Conservation (phyloP, 2,113 vertebrate species). For the Piprites chloris region DNA sequence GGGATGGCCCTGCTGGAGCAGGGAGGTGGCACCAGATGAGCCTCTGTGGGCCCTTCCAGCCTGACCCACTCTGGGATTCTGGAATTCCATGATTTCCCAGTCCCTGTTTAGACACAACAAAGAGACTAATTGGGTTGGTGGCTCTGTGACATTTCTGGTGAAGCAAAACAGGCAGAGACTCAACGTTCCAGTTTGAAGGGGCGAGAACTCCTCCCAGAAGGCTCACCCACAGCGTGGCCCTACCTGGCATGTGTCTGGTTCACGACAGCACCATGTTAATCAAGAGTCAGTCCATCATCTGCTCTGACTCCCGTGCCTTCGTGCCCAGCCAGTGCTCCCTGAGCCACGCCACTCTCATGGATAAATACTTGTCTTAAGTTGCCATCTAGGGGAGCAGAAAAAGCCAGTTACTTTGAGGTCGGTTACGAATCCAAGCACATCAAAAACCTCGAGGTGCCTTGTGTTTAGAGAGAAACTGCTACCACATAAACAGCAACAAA, state of each 20-base stretch:
- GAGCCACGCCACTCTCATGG: not conserved
- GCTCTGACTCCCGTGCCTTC: not conserved
- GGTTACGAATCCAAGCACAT: not conserved
- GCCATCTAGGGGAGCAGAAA: slow-evolving; percentile 49
- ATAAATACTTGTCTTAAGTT: slow-evolving; percentile 35
- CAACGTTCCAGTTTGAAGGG: not conserved
- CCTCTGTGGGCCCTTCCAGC: not conserved
- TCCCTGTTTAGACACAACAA: not conserved
- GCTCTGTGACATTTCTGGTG: not conserved
- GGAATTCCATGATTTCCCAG: not conserved
- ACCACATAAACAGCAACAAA: not conserved
- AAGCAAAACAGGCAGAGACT: not conserved
- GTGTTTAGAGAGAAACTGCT: not conserved
- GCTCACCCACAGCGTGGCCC: not conserved
- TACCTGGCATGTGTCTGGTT: not conserved
- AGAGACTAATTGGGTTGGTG: not conserved
- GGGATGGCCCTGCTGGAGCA: not conserved
- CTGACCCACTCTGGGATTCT: not conserved
- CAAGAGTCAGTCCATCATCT: not conserved
- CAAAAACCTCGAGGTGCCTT: not conserved
- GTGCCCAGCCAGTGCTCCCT: not conserved
- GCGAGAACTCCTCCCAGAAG: not conserved
- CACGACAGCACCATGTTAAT: not conserved
- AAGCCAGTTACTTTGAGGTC: not conserved
- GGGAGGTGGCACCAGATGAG: not conserved